phyloP scores from a whole-genome alignment of 1,140 invertebrate species.

The Scaptomyza graminum region DNA sequence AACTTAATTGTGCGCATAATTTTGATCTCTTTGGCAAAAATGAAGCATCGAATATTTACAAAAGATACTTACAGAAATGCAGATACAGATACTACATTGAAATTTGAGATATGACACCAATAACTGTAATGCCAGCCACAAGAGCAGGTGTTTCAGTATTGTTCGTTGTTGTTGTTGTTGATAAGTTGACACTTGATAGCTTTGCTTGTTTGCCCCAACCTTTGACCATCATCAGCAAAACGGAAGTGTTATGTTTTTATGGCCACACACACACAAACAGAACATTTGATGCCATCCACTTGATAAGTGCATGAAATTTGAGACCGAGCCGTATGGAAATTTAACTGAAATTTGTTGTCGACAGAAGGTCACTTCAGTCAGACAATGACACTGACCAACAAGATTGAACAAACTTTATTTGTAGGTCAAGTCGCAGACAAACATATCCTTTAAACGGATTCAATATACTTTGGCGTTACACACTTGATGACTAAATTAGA shows the following conservation, averaged over 20 bases:
- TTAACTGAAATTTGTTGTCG: neutral
- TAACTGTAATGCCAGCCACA: constrained; percentile 27
- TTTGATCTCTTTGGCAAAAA: constrained; percentile 21
- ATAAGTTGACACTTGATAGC: constrained; percentile 30
- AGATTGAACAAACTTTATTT: too few relatives aligned
- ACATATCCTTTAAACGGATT: too few relatives aligned
- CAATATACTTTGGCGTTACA: too few relatives aligned
- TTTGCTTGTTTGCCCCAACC: constrained; percentile 26
- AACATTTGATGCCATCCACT: constrained; percentile 44
- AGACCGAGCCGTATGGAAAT: constrained; percentile 11
- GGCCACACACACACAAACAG: constrained; percentile 6
- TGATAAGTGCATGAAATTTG: constrained; percentile 48
- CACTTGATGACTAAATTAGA: neutral
- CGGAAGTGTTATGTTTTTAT: constrained; percentile 56
- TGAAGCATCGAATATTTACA: too few relatives aligned
- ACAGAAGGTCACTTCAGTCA: constrained; percentile 34
- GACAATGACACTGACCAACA: constrained; percentile 11
- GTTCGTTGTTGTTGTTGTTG: neutral
- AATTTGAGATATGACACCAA: constrained; percentile 36
- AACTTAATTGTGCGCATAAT: constrained; percentile 54
- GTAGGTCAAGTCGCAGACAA: too few relatives aligned
- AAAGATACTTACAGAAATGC: constrained; percentile 11
- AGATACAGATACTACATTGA: constrained; percentile 14
- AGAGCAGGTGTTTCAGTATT: constrained; percentile 5
- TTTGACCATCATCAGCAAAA: constrained; percentile 35